Conservation (phyloP, 2,113 vertebrate species). For the Osmerus eperlanus region DNA sequence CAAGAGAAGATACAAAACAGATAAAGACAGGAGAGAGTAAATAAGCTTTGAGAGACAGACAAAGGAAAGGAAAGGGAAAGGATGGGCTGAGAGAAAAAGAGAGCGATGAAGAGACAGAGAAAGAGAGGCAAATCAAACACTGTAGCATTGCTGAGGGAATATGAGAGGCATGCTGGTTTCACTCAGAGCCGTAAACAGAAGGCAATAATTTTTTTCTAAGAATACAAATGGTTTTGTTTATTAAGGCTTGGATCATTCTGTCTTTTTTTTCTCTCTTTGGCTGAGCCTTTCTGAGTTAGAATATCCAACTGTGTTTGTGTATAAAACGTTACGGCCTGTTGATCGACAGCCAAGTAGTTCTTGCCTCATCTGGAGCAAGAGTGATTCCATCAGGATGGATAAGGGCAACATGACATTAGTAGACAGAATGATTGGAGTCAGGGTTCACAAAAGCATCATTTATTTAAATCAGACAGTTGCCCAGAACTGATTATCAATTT, state of each 20-base stretch:
- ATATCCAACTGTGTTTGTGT: conserved; percentile 47
- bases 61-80: conserved; percentile 27
- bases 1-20: neutral
- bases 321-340: conserved; percentile 42
- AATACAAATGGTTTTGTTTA: conserved; percentile 58
- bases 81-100: conserved; percentile 26
- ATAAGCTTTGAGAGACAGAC: conserved; percentile 33
- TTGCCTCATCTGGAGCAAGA: conserved; percentile 37
- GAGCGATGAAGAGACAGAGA: neutral
- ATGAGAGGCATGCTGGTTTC: conserved; percentile 53
- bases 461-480: no score
- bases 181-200: conserved; percentile 55
- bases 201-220: conserved; percentile 52
- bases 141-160: conserved; percentile 37
- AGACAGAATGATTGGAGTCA: neutral
- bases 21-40: neutral
- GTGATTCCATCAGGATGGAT: conserved; percentile 44
- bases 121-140: conserved; percentile 36
- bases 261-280: conserved; percentile 33
- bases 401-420: conserved; percentile 34
- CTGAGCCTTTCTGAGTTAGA: conserved; percentile 33
- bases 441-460: no score
- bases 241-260: conserved; percentile 37
- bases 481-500: no score
- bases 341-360: conserved; percentile 46